phyloP scores from a whole-genome alignment of 2,888 invertebrate species.

The Mythimna pallens region DNA sequence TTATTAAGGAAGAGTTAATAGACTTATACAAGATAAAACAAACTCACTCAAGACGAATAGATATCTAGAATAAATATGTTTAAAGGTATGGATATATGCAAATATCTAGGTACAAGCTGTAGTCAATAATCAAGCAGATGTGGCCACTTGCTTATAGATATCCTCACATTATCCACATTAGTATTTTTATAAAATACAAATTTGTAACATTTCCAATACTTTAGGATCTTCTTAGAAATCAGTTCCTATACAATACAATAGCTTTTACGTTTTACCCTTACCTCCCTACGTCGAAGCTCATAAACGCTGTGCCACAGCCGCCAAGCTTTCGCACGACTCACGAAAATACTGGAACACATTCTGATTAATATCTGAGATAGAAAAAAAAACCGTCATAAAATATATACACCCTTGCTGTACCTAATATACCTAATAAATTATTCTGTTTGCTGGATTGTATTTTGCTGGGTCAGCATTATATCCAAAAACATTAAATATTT shows the following conservation, averaged over 20 bases:
- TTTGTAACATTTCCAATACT: slow-evolving; percentile 90
- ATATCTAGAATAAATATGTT: slow-evolving; percentile 55
- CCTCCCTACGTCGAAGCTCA: slow-evolving; percentile 88
- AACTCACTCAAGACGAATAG: slow-evolving; percentile 62
- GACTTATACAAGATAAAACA: slow-evolving; percentile 69
- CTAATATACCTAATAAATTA: slow-evolving; percentile 21
- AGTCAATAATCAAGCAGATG: slow-evolving; percentile 39
- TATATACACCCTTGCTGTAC: slow-evolving; percentile 35
- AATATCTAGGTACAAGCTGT: slow-evolving; percentile 58
- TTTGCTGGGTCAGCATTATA: slow-evolving; percentile 20
- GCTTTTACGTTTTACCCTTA: slow-evolving; percentile 87
- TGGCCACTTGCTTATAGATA: slow-evolving; percentile 49
- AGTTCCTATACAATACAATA: slow-evolving; percentile 84
- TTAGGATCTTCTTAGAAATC: slow-evolving; percentile 87
- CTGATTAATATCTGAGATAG: slow-evolving; percentile 83
- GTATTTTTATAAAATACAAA: slow-evolving; percentile 84
- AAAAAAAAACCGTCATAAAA: slow-evolving; percentile 64
- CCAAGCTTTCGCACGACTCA: slow-evolving; percentile 79
- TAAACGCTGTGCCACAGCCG: slow-evolving; percentile 83
- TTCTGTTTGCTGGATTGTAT: slow-evolving; percentile 21
- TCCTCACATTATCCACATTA: slow-evolving; percentile 66
- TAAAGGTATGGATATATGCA: slow-evolving; percentile 59
- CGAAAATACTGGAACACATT: slow-evolving; percentile 81
- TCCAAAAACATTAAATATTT: no score
- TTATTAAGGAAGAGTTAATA: slow-evolving; percentile 75